phyloP scores from a whole-genome alignment of 2,113 vertebrate species.

The Alligator sinensis region DNA sequence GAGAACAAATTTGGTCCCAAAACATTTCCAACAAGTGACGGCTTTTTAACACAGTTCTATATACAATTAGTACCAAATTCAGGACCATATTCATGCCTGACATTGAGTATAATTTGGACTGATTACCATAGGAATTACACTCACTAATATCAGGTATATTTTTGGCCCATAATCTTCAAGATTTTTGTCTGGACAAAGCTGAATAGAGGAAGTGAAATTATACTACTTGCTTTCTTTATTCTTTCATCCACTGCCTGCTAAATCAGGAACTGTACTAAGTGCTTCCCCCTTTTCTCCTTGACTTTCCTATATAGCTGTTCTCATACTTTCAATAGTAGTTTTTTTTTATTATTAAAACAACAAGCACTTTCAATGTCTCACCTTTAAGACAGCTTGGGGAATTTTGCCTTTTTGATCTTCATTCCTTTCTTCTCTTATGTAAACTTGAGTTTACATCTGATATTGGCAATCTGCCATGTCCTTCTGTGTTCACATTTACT shows the following conservation, averaged over 20 bases:
- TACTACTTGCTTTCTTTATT: background rate
- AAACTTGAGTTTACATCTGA: constrained; percentile 6
- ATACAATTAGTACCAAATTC: background rate
- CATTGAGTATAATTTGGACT: background rate
- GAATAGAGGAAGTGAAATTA: background rate
- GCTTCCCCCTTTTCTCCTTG: background rate
- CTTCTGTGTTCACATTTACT: constrained; percentile 24
- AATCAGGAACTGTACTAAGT: background rate
- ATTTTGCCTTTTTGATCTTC: background rate
- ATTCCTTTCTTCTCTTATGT: background rate
- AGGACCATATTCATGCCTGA: background rate
- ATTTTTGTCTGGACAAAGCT: background rate
- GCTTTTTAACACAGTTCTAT: background rate
- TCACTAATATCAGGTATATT: background rate
- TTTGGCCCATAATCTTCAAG: background rate
- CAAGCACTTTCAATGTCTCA: background rate
- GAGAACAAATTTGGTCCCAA: background rate
- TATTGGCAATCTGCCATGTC: background rate
- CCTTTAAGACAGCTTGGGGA: background rate
- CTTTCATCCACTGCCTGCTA: background rate
- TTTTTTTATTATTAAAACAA: background rate
- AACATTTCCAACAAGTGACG: background rate
- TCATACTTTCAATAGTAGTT: background rate
- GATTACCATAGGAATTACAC: background rate
- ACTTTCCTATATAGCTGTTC: background rate